Conservation (phyloP, 2,888 invertebrate species). For the Patella ulyssiponensis region DNA sequence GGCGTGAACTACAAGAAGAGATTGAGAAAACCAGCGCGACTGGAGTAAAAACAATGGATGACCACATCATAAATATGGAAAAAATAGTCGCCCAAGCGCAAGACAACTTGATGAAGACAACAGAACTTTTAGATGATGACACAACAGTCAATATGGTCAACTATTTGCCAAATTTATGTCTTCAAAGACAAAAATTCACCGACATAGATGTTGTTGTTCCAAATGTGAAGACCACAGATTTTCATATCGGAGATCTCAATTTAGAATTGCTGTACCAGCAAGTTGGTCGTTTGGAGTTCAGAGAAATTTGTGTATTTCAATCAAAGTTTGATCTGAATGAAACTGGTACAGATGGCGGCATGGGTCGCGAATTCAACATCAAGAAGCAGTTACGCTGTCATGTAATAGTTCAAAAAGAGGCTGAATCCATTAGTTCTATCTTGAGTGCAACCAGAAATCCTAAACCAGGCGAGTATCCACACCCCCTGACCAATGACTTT, state of each 20-base stretch:
- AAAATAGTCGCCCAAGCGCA: not conserved
- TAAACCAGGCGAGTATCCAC: not conserved
- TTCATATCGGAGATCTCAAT: not conserved
- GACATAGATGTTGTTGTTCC: not conserved
- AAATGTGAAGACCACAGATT: not conserved
- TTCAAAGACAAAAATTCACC: not conserved
- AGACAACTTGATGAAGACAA: not conserved
- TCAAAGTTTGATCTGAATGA: not conserved
- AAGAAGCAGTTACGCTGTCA: not conserved
- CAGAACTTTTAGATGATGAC: not conserved
- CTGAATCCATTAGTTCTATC: not conserved
- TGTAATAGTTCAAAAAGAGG: not conserved
- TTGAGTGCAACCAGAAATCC: not conserved
- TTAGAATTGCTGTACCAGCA: not conserved
- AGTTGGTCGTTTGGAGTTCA: not conserved
- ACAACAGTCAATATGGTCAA: not conserved
- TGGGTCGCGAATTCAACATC: not conserved
- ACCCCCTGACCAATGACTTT: not conserved
- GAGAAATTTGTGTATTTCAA: not conserved
- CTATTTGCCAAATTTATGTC: not conserved
- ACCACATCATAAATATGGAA: not conserved
- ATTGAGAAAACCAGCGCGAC: not conserved
- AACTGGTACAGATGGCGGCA: not conserved
- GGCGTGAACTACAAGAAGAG: not conserved
- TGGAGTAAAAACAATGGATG: not conserved